Conservation (phyloP, 2,888 invertebrate genomes). For the Polymixis flavicincta region DNA sequence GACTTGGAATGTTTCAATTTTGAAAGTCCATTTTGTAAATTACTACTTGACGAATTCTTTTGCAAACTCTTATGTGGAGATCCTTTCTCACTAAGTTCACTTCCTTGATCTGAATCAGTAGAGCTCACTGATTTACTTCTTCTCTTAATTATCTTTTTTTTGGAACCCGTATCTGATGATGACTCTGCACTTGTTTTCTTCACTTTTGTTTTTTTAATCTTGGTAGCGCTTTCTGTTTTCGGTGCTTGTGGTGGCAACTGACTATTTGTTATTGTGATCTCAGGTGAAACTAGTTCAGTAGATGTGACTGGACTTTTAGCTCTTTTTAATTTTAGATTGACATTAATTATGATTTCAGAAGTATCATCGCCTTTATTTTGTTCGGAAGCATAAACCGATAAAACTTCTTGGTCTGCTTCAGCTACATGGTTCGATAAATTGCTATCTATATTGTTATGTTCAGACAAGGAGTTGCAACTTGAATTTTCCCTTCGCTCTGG, state of each 20-base stretch:
- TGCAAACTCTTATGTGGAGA: constrained; percentile 73
- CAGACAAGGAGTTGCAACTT: constrained; percentile 68
- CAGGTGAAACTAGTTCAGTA: constrained; percentile 82
- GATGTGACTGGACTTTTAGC: constrained; percentile 79
- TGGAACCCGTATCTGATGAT: constrained; percentile 80
- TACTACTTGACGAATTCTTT: constrained; percentile 75
- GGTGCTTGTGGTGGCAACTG: constrained; percentile 89
- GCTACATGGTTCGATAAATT: constrained; percentile 63
- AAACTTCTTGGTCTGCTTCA: constrained; percentile 76
- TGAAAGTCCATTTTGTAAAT: constrained; percentile 76
- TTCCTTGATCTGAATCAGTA: constrained; percentile 83
- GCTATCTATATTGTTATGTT: constrained; percentile 70
- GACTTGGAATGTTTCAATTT: constrained; percentile 85
- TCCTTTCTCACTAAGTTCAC: constrained; percentile 77
- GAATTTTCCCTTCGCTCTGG: constrained; percentile 77
- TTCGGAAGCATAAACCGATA: constrained; percentile 74
- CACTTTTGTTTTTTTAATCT: constrained; percentile 83
- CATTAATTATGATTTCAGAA: constrained; percentile 86
- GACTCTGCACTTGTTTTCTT: constrained; percentile 85
- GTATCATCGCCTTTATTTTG: constrained; percentile 84
- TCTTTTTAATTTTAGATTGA: constrained; percentile 86
- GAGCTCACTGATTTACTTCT: constrained; percentile 87
- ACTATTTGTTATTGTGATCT: constrained; percentile 85
- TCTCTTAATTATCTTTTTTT: constrained; percentile 85
- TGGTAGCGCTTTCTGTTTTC: constrained; percentile 81